phyloP scores from a whole-genome alignment of 1,140 invertebrate species.

The Drosophila lacertosa region DNA sequence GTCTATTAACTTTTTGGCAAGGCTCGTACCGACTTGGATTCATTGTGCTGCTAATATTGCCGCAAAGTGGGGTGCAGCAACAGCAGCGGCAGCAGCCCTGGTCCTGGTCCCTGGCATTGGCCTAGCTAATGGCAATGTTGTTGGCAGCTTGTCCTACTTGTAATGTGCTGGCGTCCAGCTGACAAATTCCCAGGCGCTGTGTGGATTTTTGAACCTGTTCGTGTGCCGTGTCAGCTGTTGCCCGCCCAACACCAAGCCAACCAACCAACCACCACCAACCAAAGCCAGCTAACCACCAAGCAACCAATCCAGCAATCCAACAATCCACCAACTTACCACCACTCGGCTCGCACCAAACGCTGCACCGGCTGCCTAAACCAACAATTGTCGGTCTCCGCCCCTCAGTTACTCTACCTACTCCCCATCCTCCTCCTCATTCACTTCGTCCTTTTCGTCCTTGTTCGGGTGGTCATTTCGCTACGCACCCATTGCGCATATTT shows the following conservation, averaged over 20 bases:
- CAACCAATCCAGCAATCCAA: conserved; percentile 45
- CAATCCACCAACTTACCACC: conserved; percentile 50
- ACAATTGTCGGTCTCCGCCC: conserved; percentile 71
- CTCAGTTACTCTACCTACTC: neutral
- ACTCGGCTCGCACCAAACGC: conserved; percentile 45
- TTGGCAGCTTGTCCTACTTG: conserved; percentile 81
- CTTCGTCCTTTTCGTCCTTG: conserved; percentile 2
- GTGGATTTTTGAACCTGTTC: conserved; percentile 77
- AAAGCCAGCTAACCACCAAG: conserved; percentile 45
- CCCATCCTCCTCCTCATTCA: conserved; percentile 2
- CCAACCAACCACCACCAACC: conserved; percentile 63
- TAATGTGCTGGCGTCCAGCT: conserved; percentile 81
- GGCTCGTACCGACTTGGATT: conserved; percentile 12
- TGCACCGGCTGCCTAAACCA: conserved; percentile 83
- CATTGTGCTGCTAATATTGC: conserved; percentile 71
- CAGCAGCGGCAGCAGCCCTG: neutral
- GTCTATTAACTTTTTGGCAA: conserved; percentile 79
- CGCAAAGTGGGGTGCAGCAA: neutral
- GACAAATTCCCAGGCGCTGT: conserved; percentile 71
- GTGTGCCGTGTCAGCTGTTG: conserved; percentile 39
- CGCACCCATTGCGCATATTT: conserved; percentile 78
- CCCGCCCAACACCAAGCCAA: conserved; percentile 42
- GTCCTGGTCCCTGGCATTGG: conserved; percentile 24
- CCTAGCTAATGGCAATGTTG: conserved; percentile 72
- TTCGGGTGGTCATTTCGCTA: conserved; percentile 49